phyloP scores from a whole-genome alignment of 2,797 vertebrate species.

The Hybognathus amarus region DNA sequence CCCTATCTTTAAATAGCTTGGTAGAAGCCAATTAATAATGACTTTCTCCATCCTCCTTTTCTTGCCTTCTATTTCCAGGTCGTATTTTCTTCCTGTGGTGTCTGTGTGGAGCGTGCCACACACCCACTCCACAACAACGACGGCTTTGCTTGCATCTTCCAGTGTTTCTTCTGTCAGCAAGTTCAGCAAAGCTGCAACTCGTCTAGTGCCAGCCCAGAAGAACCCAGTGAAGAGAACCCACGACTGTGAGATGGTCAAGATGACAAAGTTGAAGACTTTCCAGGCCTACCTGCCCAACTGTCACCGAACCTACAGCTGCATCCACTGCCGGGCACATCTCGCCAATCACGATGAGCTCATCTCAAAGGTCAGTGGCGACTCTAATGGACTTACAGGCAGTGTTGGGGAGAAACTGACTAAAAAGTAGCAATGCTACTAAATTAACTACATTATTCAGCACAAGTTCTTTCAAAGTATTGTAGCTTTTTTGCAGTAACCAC shows the following conservation, averaged over 20 bases:
- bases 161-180: constrained; percentile 96
- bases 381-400: neutral
- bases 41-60: neutral
- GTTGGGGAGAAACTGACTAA: constrained; percentile 3
- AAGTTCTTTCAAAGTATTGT: no score
- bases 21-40: neutral
- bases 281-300: constrained; percentile 96
- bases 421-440: neutral
- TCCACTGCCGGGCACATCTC: constrained; percentile 98
- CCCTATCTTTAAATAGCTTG: neutral
- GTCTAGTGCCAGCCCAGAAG: constrained; percentile 89
- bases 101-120: constrained; percentile 92
- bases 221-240: constrained; percentile 83
- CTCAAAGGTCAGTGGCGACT: constrained; percentile 85
- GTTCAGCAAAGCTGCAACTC: constrained; percentile 90
- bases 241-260: constrained; percentile 96
- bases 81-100: constrained; percentile 86
- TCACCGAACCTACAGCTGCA: constrained; percentile 97
- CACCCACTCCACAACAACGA: constrained; percentile 91
- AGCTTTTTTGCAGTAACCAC: neutral
- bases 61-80: constrained; percentile 72
- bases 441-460: neutral
- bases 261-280: constrained; percentile 99
- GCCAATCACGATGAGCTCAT: constrained; percentile 98
- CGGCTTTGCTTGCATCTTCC: constrained; percentile 96